phyloP scores from a whole-genome alignment of 2,888 invertebrate genomes.

The Chelonus formosanus region DNA sequence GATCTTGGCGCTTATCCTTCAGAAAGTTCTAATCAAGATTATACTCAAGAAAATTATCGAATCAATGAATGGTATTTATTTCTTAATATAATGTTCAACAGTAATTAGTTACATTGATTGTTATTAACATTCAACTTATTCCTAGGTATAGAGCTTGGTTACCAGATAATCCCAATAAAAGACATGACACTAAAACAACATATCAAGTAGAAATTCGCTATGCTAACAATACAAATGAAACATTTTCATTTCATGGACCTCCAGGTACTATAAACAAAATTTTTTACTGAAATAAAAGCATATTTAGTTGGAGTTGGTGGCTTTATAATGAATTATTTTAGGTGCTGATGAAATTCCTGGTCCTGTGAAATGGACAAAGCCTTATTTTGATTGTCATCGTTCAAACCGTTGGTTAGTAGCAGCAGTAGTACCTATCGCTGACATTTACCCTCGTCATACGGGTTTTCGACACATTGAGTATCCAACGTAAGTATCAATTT shows the following conservation, averaged over 20 bases:
- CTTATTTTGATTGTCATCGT: slow-evolving; percentile 95
- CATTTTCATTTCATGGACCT: slow-evolving; percentile 95
- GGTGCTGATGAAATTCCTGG: slow-evolving; percentile 89
- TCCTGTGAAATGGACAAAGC: slow-evolving; percentile 92
- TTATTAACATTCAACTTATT: slow-evolving; percentile 6
- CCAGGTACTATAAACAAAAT: slow-evolving; percentile 67
- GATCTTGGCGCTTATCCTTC: slow-evolving; percentile 87
- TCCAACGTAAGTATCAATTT: slow-evolving; percentile 77
- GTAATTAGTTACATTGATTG: neutral
- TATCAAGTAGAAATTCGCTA: slow-evolving; percentile 94
- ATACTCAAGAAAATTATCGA: slow-evolving; percentile 88
- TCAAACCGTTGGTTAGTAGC: slow-evolving; percentile 96
- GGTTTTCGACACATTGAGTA: slow-evolving; percentile 93
- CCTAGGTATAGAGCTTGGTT: slow-evolving; percentile 83
- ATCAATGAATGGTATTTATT: slow-evolving; percentile 84
- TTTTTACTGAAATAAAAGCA: slow-evolving; percentile 9
- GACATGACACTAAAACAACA: slow-evolving; percentile 91
- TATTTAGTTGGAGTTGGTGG: too few relatives aligned
- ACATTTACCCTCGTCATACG: slow-evolving; percentile 93
- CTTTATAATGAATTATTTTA: neutral
- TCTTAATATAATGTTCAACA: too few relatives aligned
- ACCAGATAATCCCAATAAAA: slow-evolving; percentile 81
- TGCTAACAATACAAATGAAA: slow-evolving; percentile 93
- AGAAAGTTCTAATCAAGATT: slow-evolving; percentile 84
- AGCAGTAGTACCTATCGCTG: slow-evolving; percentile 93